Conservation (phyloP, 2,113 vertebrate genomes). For the Grammomys dolichurus region DNA sequence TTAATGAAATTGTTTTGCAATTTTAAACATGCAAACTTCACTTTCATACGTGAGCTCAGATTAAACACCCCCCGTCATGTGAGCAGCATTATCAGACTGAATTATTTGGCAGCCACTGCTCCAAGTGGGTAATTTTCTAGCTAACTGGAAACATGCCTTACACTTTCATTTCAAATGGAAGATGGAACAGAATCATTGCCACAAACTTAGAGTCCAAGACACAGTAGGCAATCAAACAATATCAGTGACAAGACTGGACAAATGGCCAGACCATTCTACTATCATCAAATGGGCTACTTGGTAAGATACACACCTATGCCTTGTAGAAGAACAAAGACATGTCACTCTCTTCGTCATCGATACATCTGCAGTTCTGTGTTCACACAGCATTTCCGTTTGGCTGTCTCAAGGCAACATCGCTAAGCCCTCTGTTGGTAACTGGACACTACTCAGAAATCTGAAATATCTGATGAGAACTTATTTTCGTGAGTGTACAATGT, state of each 20-base stretch:
- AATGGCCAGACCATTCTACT: neutral
- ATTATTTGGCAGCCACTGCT: neutral
- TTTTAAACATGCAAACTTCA: slow-evolving; percentile 72
- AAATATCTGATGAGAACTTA: neutral
- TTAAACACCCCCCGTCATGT: slow-evolving; percentile 20
- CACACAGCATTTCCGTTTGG: fast-evolving
- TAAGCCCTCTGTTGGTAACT: neutral
- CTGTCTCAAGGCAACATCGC: neutral
- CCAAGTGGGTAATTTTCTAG: neutral
- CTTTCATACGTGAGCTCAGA: slow-evolving; percentile 13
- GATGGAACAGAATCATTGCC: neutral
- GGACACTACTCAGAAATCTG: no score
- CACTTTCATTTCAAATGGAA: neutral
- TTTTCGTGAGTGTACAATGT: neutral
- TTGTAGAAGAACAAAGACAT: neutral
- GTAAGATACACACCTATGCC: neutral
- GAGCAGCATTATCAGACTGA: neutral
- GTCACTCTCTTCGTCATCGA: neutral
- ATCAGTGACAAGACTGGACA: neutral
- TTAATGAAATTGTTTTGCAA: slow-evolving; percentile 72
- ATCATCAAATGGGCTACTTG: neutral
- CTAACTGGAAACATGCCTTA: fast-evolving
- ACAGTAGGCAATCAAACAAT: neutral
- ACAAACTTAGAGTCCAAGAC: neutral
- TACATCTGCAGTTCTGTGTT: neutral